Base-by-base conservation (phyloP, 2,888 invertebrate species). In the Pollenia amentaria region DNA sequence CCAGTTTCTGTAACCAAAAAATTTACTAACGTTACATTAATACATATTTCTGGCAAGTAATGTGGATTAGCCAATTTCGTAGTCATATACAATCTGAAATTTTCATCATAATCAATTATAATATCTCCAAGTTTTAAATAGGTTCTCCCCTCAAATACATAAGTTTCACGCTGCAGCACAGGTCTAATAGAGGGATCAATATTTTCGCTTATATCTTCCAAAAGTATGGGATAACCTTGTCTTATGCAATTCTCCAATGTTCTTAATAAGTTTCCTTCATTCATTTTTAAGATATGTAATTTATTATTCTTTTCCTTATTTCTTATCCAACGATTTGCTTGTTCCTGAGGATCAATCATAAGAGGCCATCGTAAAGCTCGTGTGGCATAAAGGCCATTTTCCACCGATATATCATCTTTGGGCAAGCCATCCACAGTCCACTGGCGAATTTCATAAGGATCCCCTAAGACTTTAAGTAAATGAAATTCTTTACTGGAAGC, bases 261-360 rank as follows among this genome's bases (percentile, higher is more conserved):
- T 18, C 97, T 94, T 93, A 98, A 94, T 91, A 97, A 97, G 88
- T 94, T 95, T 0, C 95, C 87, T 91, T 98, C 98, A 0, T 96
- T 96, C 89, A 98, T 94, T 93, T 98, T 98, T 40, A 97, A 95
- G 38, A 98, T 95, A 90, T 95, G 95, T 38, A 98, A 93, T 69
- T 96, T 95, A 90, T 96, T 96, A 0, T 95, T 94, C 21, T 95
- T 95, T 92, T 98, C 98, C 96, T 98, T 97, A 91, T 97, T 97
- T 84, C 97, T 96, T 77, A 98, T 96, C 98, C 98, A 98, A 84
- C 97, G 95, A 93, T 97, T 98, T 0, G 98, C 98, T 95, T 98
- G 98, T 91, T 98, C 98, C 92, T 99, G 98, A 0, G 99, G 99
- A 93, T 99, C 98, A 85, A 98, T 98, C 95, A 98, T 97, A 18